These are phyloP conservation scores for Aythya baeri DNA, from an alignment of 2,113 vertebrate species.

Conservation along the genomic window DNA sequence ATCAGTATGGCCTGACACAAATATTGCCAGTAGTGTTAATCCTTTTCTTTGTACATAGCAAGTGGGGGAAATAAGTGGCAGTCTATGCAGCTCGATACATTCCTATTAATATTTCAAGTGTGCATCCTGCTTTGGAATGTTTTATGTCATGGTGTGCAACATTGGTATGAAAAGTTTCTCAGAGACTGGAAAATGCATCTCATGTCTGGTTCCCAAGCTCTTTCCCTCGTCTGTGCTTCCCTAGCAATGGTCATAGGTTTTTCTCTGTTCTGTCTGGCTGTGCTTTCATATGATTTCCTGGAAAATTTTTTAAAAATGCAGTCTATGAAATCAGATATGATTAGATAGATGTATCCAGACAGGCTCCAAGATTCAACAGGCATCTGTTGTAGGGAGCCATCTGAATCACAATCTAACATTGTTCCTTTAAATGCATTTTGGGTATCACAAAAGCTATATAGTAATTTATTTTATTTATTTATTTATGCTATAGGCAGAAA, in stretches of 20 bases:
- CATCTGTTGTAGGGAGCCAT: not conserved
- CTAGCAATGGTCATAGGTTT: not conserved
- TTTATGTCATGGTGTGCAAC: not conserved
- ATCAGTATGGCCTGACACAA: constrained; percentile 69
- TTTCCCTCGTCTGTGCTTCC: not conserved
- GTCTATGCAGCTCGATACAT: not conserved
- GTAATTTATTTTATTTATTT: not conserved
- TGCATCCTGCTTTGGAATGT: not conserved
- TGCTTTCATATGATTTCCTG: not conserved
- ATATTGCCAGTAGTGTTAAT: constrained; percentile 69
- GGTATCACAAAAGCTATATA: not conserved
- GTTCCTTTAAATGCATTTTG: not conserved
- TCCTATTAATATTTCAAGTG: constrained; percentile 51
- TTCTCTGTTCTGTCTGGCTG: not conserved
- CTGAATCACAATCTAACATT: not conserved
- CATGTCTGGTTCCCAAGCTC: not conserved
- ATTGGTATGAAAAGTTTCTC: constrained; percentile 12
- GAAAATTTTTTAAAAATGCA: not conserved
- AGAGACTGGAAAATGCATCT: constrained; percentile 9
- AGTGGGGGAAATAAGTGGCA: not conserved
- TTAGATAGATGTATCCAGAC: not conserved
- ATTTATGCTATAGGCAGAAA: not conserved
- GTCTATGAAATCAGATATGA: constrained; percentile 15
- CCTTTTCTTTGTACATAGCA: constrained; percentile 52
- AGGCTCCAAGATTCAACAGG: constrained; percentile 13